A percentile compares a stretch with the other conserved stretches of the same genome.
These are phyloP conservation scores for Pterois miles DNA, from an alignment of 2,797 vertebrate species.

Conservation along the genomic window DNA sequence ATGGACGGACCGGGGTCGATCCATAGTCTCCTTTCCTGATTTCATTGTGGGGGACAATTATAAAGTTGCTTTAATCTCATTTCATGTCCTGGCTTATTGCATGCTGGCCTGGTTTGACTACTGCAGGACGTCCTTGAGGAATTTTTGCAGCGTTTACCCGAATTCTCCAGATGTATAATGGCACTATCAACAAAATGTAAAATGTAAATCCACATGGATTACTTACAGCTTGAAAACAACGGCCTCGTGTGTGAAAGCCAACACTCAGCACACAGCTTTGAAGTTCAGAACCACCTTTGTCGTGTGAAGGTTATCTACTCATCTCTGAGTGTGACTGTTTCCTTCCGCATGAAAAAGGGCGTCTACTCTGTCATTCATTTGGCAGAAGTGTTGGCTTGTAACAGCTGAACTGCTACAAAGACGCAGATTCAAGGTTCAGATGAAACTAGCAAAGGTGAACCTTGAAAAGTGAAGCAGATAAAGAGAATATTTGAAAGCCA, in stretches of 20 bases:
- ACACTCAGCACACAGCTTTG: slow-evolving; percentile 24
- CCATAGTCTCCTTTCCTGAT: slow-evolving; percentile 15
- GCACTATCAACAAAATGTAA: background rate
- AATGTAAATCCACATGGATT: background rate
- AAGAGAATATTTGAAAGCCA: slow-evolving; percentile 13
- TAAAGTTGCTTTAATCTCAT: slow-evolving; percentile 42
- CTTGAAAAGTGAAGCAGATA: slow-evolving; percentile 18
- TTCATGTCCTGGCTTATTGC: slow-evolving; percentile 14
- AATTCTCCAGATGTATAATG: slow-evolving; percentile 8
- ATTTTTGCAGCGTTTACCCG: background rate
- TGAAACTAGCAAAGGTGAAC: slow-evolving; percentile 34
- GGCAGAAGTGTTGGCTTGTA: slow-evolving; percentile 13
- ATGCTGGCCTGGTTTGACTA: slow-evolving; percentile 10
- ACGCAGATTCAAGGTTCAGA: slow-evolving; percentile 11
- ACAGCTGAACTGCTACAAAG: slow-evolving; percentile 10
- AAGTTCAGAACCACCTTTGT: slow-evolving; percentile 35
- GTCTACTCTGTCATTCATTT: slow-evolving; percentile 12
- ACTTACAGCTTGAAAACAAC: background rate
- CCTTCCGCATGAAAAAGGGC: background rate
- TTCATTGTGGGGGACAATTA: slow-evolving; percentile 37
- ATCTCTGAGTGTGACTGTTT: slow-evolving; percentile 7
- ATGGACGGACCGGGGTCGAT: slow-evolving; percentile 25
- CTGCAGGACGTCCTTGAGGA: slow-evolving; percentile 27
- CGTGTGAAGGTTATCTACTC: slow-evolving; percentile 51
- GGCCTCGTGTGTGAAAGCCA: slow-evolving; percentile 4